phyloP scores from a whole-genome alignment of 2,888 invertebrate genomes.

The Deroplatys truncata region DNA sequence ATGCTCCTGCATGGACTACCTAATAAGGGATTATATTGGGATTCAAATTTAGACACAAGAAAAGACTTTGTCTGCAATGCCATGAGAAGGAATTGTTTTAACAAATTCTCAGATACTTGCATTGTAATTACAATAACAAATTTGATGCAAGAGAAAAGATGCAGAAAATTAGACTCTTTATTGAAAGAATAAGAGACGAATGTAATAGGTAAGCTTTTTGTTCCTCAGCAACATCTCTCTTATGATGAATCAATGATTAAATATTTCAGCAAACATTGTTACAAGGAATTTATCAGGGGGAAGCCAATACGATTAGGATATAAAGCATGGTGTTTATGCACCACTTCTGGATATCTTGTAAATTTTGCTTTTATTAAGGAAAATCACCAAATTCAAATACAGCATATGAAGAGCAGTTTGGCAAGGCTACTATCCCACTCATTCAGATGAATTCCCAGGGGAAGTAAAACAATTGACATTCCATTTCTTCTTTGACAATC shows the following conservation, averaged over 20 bases:
- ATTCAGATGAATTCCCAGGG: too few species aligned
- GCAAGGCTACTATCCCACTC: too few species aligned
- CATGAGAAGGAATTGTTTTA: slow-evolving; percentile 21
- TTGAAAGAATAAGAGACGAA: slow-evolving; percentile 16
- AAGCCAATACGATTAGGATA: too few species aligned
- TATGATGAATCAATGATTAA: slow-evolving; percentile 38
- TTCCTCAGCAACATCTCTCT: slow-evolving; percentile 30
- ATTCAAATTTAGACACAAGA: not conserved
- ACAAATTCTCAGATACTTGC: slow-evolving; percentile 33
- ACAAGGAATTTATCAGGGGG: too few species aligned
- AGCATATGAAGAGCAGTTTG: too few species aligned
- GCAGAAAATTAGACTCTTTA: slow-evolving; percentile 34
- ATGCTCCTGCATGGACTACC: too few species aligned
- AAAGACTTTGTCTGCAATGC: not conserved
- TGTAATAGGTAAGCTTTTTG: slow-evolving; percentile 29
- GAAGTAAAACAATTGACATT: too few species aligned
- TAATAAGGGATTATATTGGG: not conserved
- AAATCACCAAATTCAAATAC: too few species aligned
- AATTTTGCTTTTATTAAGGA: too few species aligned
- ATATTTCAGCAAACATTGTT: slow-evolving; percentile 38
- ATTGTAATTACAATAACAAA: slow-evolving; percentile 34
- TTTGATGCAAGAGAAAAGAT: slow-evolving; percentile 34
- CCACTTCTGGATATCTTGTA: too few species aligned
- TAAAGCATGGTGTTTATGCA: too few species aligned
- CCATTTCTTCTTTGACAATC: too few species aligned